phyloP scores from a whole-genome alignment of 2,888 invertebrate genomes.

The Reticulitermes lucifugus region DNA sequence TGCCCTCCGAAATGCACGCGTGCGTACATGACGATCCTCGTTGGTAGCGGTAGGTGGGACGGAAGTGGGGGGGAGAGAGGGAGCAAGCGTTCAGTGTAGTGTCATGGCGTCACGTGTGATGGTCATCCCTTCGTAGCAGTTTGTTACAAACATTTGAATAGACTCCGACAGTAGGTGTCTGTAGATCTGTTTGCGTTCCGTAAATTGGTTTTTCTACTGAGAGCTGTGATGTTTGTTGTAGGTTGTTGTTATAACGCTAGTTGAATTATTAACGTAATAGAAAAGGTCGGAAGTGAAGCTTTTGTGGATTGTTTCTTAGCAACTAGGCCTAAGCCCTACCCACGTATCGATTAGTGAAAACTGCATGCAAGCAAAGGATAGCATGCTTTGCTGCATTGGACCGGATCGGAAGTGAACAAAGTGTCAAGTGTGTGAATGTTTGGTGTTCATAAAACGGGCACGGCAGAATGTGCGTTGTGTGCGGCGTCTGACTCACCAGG shows the following conservation, averaged over 20 bases:
- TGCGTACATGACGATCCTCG: constrained; percentile 20
- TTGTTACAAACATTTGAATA: neutral
- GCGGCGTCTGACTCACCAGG: neutral
- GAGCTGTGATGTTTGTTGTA: neutral
- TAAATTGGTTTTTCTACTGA: neutral
- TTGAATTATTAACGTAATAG: neutral
- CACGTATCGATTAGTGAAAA: constrained; percentile 47
- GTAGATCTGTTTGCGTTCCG: neutral
- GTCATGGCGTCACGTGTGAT: constrained; percentile 50
- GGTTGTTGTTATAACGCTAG: neutral
- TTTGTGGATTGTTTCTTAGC: constrained; percentile 42
- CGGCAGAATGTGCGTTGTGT: too few relatives aligned
- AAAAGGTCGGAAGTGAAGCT: neutral
- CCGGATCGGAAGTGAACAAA: constrained; percentile 15
- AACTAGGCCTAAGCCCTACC: constrained; percentile 44
- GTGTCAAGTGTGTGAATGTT: neutral
- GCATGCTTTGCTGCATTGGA: constrained; percentile 47
- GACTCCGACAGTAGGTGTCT: constrained; percentile 14
- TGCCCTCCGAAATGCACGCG: constrained; percentile 14
- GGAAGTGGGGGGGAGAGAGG: neutral
- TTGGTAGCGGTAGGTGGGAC: neutral
- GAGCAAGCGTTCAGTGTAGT: constrained; percentile 39
- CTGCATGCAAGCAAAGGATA: constrained; percentile 42
- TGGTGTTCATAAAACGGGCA: neutral
- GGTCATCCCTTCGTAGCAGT: constrained; percentile 19